A percentile compares a stretch with the other conserved stretches of the same genome.
Evolutionary conservation across 1,140 invertebrate species (phyloP).

Genomic region (Amyelois transitella): DNA sequence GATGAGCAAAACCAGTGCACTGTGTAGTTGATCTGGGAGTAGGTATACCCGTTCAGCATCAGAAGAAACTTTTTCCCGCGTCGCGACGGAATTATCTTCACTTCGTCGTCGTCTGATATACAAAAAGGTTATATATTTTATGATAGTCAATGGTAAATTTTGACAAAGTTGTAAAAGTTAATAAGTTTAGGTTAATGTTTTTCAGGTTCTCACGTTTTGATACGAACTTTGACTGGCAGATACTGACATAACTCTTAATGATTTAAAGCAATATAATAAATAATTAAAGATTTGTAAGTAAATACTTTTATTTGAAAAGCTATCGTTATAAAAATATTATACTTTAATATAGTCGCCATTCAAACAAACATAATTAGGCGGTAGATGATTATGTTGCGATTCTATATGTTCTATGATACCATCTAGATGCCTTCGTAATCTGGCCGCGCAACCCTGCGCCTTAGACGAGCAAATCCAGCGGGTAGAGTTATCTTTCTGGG

Average conservation of each 20-base stretch:
- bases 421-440: slow-evolving; percentile 6
- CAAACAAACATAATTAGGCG: slow-evolving; percentile 15
- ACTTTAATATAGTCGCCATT: slow-evolving; percentile 14
- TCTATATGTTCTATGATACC: slow-evolving; percentile 2
- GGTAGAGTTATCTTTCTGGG: slow-evolving; percentile 22
- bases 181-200: too few species aligned
- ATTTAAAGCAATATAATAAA: too few species aligned
- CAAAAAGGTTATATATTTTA: background rate
- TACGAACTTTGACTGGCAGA: too few species aligned
- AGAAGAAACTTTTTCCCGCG: slow-evolving; percentile 27
- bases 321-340: background rate
- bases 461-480: slow-evolving; percentile 25
- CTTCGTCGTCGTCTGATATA: slow-evolving; percentile 1
- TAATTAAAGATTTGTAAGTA: too few species aligned
- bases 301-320: too few species aligned
- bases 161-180: too few species aligned
- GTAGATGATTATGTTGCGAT: slow-evolving; percentile 15
- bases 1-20: slow-evolving; percentile 25
- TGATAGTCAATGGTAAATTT: background rate
- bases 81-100: slow-evolving; percentile 24
- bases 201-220: too few species aligned
- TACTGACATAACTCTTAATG: too few species aligned
- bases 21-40: slow-evolving; percentile 30
- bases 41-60: slow-evolving; percentile 35
- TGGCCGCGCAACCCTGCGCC: slow-evolving; percentile 10